A percentile compares a stretch with the other conserved stretches of the same genome.
Evolutionary conservation across 1,140 invertebrate genomes (phyloP).

Genomic region (Zeugodacus cucurbitae): DNA sequence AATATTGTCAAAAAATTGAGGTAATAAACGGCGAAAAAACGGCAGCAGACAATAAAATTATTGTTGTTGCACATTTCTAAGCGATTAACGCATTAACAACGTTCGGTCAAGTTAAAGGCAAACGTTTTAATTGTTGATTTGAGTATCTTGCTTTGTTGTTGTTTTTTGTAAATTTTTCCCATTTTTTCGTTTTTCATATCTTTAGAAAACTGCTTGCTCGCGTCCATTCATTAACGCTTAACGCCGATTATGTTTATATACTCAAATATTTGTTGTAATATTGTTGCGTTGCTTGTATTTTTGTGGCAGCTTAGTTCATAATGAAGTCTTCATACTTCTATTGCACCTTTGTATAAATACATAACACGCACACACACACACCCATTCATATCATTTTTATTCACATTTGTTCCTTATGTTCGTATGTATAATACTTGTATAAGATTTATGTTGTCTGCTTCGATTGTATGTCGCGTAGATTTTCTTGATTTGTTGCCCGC

Average conservation of each 20-base stretch:
- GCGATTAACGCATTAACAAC: background rate
- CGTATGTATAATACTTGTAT: background rate
- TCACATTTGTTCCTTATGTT: background rate
- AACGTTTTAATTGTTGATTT: background rate
- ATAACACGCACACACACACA: background rate
- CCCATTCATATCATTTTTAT: background rate
- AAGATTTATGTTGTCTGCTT: slow-evolving; percentile 29
- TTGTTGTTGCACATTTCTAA: background rate
- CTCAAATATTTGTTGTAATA: background rate
- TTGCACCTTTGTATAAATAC: background rate
- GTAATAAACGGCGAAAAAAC: background rate
- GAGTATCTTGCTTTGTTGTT: background rate
- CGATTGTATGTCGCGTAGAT: background rate
- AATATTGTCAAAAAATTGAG: background rate
- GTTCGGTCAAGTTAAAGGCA: background rate
- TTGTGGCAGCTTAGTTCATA: background rate
- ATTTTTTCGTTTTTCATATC: background rate
- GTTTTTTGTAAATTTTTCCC: background rate
- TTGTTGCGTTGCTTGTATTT: background rate
- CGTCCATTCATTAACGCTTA: slow-evolving; percentile 21
- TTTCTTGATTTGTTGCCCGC: slow-evolving; percentile 13
- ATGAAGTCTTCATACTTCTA: background rate
- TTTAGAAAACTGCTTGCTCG: background rate
- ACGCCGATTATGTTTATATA: background rate
- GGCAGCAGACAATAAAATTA: background rate